A percentile compares a stretch with the other conserved stretches of the same genome.
Evolutionary conservation across 2,888 invertebrate genomes (phyloP).

Genomic region (Chrysolina oricalcia): DNA sequence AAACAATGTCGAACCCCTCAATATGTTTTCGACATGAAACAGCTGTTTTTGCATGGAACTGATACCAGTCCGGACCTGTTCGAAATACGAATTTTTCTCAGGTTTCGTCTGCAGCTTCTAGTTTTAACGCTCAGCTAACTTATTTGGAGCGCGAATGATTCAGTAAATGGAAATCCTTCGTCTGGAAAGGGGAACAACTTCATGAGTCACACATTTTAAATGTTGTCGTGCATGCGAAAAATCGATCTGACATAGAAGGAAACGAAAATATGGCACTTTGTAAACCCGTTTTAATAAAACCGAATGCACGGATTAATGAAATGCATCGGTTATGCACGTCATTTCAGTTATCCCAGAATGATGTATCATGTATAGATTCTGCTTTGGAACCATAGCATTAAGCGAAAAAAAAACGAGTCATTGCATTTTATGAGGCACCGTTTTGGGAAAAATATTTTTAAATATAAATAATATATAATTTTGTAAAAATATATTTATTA

Average conservation of each 20-base stretch:
- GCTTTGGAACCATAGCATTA: too few relatives aligned
- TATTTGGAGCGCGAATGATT: constrained; percentile 10
- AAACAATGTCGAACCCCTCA: too few relatives aligned
- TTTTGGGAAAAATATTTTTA: too few relatives aligned
- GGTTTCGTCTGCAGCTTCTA: not conserved
- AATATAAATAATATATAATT: too few relatives aligned
- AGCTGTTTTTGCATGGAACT: too few relatives aligned
- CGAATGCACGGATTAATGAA: not conserved
- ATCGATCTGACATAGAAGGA: not conserved
- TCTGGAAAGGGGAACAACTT: constrained; percentile 20
- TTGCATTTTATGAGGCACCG: too few relatives aligned
- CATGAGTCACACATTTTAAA: constrained; percentile 17
- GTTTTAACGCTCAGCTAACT: not conserved
- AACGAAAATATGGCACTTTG: not conserved
- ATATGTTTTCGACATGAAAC: too few relatives aligned
- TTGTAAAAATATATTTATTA: too few relatives aligned
- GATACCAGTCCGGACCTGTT: not conserved
- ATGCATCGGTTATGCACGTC: not conserved
- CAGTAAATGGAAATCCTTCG: constrained; percentile 17
- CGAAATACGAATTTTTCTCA: not conserved
- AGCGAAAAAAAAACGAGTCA: too few relatives aligned
- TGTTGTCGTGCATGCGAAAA: constrained; percentile 15
- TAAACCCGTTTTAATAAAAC: not conserved
- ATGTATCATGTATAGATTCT: too few relatives aligned
- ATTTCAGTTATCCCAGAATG: not conserved